These are phyloP conservation scores for Heterodera schachtii DNA, from an alignment of 1,140 invertebrate genomes.

Conservation along the genomic window DNA sequence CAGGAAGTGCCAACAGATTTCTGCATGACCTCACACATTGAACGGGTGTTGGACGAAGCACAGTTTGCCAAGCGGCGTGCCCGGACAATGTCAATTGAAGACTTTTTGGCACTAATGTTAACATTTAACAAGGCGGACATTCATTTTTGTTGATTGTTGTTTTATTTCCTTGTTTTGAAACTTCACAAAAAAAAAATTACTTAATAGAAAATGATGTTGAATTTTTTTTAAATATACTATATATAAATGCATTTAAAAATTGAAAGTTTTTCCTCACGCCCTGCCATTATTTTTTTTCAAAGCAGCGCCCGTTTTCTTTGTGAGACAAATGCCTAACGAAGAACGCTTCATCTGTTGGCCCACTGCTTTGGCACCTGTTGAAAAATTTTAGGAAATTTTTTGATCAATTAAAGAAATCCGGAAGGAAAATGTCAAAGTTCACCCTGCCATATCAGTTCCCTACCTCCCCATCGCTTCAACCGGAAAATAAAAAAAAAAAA, in stretches of 20 bases:
- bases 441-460: no score
- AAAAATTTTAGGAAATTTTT: no score
- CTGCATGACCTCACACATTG: conserved; percentile 82
- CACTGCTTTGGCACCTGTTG: no score
- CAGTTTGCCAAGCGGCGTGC: conserved; percentile 79
- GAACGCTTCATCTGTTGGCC: neutral
- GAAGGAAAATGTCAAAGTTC: no score
- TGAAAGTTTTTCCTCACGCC: no score
- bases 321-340: conserved; percentile 52
- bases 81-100: conserved; percentile 91
- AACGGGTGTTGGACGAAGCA: conserved; percentile 74
- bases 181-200: neutral
- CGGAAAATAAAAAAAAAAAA: no score
- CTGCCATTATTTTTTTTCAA: conserved; percentile 2
- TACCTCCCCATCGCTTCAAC: no score
- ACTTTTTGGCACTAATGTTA: conserved; percentile 77
- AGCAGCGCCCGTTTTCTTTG: conserved; percentile 31
- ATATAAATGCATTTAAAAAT: no score
- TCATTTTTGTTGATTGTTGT: conserved; percentile 48
- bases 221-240: no score
- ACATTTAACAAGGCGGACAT: conserved; percentile 61
- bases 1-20: conserved; percentile 80
- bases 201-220: no score
- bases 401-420: no score
- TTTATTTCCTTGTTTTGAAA: conserved; percentile 34